phyloP scores from a whole-genome alignment of 2,888 invertebrate genomes.

The Scaptomyza polygonia region DNA sequence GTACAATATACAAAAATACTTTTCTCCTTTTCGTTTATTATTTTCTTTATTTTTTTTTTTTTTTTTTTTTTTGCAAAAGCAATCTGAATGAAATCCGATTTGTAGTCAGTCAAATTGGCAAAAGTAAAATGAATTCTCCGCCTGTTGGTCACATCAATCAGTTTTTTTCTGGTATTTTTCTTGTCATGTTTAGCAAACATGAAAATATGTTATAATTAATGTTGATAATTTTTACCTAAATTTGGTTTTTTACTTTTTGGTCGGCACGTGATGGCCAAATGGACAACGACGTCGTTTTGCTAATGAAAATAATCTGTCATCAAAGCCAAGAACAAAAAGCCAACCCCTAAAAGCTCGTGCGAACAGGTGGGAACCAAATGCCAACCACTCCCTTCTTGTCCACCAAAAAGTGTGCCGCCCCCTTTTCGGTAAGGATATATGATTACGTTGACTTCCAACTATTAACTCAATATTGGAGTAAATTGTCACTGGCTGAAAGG shows the following conservation, averaged over 20 bases:
- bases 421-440: conserved; percentile 24
- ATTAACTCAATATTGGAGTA: conserved; percentile 77
- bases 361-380: conserved; percentile 68
- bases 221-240: conserved; percentile 46
- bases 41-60: neutral
- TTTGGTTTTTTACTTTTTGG: neutral
- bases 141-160: conserved; percentile 64
- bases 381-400: neutral
- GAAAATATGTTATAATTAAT: conserved; percentile 77
- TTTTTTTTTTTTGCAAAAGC: conserved; percentile 49
- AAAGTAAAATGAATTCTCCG: conserved; percentile 46
- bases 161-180: conserved; percentile 6
- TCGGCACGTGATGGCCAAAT: conserved; percentile 49
- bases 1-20: conserved; percentile 20
- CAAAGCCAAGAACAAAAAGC: conserved; percentile 64
- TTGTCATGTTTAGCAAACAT: conserved; percentile 70
- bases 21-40: conserved; percentile 36
- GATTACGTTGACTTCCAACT: conserved; percentile 69
- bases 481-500: conserved; percentile 62
- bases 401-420: conserved; percentile 10
- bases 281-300: conserved; percentile 51
- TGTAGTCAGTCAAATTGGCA: conserved; percentile 68
- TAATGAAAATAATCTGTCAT: conserved; percentile 83
- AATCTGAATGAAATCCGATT: conserved; percentile 72
- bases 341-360: conserved; percentile 31